Evolutionary conservation across 2,113 vertebrate species (phyloP).

Genomic region (Noturus placidus): DNA sequence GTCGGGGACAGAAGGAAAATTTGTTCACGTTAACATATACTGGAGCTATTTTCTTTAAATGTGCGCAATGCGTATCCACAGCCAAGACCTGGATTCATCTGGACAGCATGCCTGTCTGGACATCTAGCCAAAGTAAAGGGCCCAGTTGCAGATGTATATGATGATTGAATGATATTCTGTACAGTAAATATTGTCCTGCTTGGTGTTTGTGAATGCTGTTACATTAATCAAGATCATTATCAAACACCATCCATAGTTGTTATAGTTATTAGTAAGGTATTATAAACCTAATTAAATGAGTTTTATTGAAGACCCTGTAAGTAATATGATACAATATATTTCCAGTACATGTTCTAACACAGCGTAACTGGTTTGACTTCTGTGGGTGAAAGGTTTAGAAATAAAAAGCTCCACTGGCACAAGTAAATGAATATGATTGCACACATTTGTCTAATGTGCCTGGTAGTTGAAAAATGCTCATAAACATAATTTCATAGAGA

Average conservation of each 20-base stretch:
- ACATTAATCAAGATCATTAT: neutral
- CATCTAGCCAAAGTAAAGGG: neutral
- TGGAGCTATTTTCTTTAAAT: neutral
- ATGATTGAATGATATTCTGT: neutral
- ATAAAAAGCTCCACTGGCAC: neutral
- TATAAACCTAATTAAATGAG: neutral
- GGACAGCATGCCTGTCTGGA: slow-evolving; percentile 11
- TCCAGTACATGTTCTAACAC: neutral
- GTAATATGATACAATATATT: neutral
- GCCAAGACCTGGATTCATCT: slow-evolving; percentile 18
- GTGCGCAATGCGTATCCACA: neutral
- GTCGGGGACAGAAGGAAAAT: neutral
- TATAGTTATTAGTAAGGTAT: neutral
- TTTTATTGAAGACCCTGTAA: neutral
- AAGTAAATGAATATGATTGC: neutral
- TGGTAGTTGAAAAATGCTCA: neutral
- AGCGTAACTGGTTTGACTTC: neutral
- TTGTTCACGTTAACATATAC: neutral
- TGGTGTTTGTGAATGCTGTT: neutral
- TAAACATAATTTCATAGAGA: neutral
- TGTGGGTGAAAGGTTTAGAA: neutral
- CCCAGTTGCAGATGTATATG: neutral
- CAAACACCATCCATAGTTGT: neutral
- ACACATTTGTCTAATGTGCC: neutral
- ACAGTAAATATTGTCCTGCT: neutral